These are phyloP conservation scores for Entomobrya proxima DNA, from an alignment of 2,888 invertebrate species.

Conservation along the genomic window DNA sequence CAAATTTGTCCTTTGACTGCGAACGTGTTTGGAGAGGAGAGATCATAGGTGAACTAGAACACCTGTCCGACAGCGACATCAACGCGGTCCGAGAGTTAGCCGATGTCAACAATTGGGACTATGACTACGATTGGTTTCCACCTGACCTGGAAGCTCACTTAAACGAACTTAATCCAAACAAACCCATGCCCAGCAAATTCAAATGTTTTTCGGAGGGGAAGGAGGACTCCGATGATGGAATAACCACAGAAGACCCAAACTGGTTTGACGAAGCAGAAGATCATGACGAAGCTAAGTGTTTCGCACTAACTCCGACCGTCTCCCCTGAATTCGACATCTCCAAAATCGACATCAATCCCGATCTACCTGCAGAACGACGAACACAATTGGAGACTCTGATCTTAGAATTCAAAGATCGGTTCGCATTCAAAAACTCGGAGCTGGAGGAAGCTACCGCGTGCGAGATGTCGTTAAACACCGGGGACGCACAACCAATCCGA, in stretches of 20 bases:
- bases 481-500: background rate
- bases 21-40: background rate
- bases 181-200: no score
- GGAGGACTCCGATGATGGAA: background rate
- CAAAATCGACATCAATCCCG: constrained; percentile 3
- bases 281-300: background rate
- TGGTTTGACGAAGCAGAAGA: background rate
- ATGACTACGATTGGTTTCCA: background rate
- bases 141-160: no score
- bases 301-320: background rate
- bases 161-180: no score
- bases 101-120: background rate
- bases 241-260: no score
- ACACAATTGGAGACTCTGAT: background rate
- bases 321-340: background rate
- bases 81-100: background rate
- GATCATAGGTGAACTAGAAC: background rate
- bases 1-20: background rate
- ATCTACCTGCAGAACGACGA: background rate
- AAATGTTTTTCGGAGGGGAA: background rate
- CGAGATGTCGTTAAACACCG: background rate
- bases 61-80: background rate
- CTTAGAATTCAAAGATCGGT: background rate
- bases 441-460: background rate
- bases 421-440: background rate